Percentiles rank a stretch among this genome's conserved stretches.
phyloP scores from a whole-genome alignment of 2,797 vertebrate genomes.

The Petrocephalus sullivani region DNA sequence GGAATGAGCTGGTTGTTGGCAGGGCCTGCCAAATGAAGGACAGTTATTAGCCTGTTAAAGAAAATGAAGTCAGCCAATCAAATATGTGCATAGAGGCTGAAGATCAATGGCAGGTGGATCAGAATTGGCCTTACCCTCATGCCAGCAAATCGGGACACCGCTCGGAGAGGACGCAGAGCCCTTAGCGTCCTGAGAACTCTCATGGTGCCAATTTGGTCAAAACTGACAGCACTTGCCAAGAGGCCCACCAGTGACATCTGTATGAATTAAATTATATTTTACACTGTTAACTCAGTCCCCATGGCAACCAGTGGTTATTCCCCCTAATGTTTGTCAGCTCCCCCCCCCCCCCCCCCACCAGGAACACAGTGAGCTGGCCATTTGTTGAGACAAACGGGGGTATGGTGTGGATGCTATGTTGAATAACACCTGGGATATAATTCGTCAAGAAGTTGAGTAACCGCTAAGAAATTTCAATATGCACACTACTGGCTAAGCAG shows the following conservation, averaged over 20 bases:
- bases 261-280: conserved; percentile 48
- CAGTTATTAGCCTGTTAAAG: background rate
- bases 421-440: background rate
- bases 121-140: conserved; percentile 74
- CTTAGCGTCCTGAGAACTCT: conserved; percentile 78
- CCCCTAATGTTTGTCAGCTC: background rate
- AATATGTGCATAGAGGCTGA: background rate
- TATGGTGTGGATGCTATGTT: background rate
- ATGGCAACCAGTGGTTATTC: background rate
- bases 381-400: background rate
- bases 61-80: background rate
- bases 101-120: conserved; percentile 14
- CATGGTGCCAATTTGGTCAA: conserved; percentile 57
- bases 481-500: background rate
- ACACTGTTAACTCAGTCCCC: conserved; percentile 29
- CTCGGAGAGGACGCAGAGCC: conserved; percentile 79
- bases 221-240: conserved; percentile 50
- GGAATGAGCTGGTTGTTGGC: background rate
- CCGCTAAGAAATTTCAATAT: background rate
- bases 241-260: conserved; percentile 62
- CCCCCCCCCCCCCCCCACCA: background rate
- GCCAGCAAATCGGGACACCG: conserved; percentile 82
- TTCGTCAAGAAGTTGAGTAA: background rate
- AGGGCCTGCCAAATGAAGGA: conserved; percentile 28
- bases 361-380: background rate